phyloP scores from a whole-genome alignment of 1,140 invertebrate species.

The Chymomyza costata region DNA sequence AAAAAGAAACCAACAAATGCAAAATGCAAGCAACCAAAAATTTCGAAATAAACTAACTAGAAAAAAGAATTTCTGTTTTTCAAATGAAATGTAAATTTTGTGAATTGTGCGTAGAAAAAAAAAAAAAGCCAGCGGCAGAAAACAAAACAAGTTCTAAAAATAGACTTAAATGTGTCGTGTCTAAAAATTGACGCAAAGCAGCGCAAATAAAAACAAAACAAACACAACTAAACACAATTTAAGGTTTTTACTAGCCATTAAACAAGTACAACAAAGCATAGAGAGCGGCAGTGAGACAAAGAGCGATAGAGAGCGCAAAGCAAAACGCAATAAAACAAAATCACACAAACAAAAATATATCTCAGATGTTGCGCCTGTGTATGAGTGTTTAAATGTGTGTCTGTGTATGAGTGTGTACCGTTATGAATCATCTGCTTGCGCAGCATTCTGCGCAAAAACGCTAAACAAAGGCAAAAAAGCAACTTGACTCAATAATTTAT shows the following conservation, averaged over 20 bases:
- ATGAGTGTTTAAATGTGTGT: constrained; percentile 3
- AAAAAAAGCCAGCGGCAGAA: constrained; percentile 34
- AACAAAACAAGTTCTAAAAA: constrained; percentile 49
- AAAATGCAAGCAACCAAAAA: constrained; percentile 2
- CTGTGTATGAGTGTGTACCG: constrained; percentile 48
- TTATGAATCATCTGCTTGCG: constrained; percentile 65
- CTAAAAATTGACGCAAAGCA: constrained; percentile 45
- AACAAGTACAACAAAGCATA: constrained; percentile 39
- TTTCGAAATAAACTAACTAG: constrained; percentile 2
- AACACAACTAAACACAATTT: constrained; percentile 32
- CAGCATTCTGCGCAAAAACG: constrained; percentile 52
- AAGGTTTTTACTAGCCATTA: too few relatives aligned
- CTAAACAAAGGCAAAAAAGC: constrained; percentile 17
- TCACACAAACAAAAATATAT: not conserved
- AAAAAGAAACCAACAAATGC: constrained; percentile 9
- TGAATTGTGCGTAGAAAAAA: constrained; percentile 25
- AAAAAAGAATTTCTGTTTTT: constrained; percentile 19
- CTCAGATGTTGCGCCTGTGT: constrained; percentile 2
- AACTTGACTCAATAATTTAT: constrained; percentile 44
- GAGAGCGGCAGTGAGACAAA: constrained; percentile 22
- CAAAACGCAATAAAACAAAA: constrained; percentile 35
- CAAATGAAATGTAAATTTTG: constrained; percentile 12
- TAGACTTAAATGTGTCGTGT: constrained; percentile 44
- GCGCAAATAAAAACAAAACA: constrained; percentile 22
- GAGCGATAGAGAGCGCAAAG: constrained; percentile 7